Evolutionary conservation across 2,797 vertebrate species (phyloP).

Genomic region (Crenuchus spilurus): DNA sequence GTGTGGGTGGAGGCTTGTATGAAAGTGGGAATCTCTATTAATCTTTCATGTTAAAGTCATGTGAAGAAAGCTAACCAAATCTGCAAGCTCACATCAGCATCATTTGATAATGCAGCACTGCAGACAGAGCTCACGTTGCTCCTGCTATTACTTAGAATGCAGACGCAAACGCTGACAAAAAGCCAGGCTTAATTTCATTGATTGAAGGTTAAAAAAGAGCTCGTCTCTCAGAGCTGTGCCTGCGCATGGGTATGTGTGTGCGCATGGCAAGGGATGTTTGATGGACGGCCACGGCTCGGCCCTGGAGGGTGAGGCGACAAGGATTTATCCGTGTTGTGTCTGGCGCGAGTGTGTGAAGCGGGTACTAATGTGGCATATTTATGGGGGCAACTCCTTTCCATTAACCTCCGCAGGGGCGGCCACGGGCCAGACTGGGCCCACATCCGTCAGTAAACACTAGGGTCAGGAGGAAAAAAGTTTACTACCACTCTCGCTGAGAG

Average conservation of each 20-base stretch:
- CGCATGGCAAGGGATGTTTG: slow-evolving; percentile 20
- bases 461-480: slow-evolving; percentile 2
- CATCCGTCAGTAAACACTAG: slow-evolving; percentile 37
- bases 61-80: background rate
- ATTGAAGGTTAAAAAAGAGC: slow-evolving; percentile 37
- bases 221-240: background rate
- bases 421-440: slow-evolving; percentile 29
- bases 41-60: slow-evolving; percentile 4
- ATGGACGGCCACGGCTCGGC: slow-evolving; percentile 46
- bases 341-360: slow-evolving; percentile 46
- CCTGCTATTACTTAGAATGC: slow-evolving; percentile 20
- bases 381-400: slow-evolving; percentile 54
- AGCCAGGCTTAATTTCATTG: slow-evolving; percentile 42
- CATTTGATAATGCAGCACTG: slow-evolving; percentile 2
- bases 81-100: slow-evolving; percentile 1
- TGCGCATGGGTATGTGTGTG: slow-evolving; percentile 27
- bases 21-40: background rate
- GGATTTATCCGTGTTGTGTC: slow-evolving; percentile 67
- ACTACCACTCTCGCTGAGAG: background rate
- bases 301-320: slow-evolving; percentile 50
- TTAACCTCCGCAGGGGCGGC: slow-evolving; percentile 55
- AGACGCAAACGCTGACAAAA: slow-evolving; percentile 36
- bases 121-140: background rate
- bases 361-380: slow-evolving; percentile 59
- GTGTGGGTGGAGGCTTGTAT: background rate